A percentile compares a stretch with the other conserved stretches of the same genome.
Evolutionary conservation across 2,113 vertebrate species (phyloP).

Genomic region (Xyliphius kryptos): DNA sequence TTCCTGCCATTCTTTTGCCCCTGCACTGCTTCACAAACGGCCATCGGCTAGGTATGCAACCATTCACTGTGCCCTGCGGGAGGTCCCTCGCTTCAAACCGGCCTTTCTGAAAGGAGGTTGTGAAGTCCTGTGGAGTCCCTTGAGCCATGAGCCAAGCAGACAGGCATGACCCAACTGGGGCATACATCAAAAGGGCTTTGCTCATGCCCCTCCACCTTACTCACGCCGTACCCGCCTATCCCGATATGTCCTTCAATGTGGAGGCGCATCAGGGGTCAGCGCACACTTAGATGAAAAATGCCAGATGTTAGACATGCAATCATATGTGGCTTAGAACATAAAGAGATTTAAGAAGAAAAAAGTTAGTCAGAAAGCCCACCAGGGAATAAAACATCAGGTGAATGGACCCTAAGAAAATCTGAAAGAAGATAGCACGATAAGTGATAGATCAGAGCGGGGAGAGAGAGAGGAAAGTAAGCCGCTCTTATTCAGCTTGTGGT

Average conservation of each 20-base stretch:
- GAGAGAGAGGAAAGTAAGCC: conserved; percentile 6
- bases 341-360: background rate
- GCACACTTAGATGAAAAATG: conserved; percentile 8
- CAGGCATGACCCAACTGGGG: conserved; percentile 41
- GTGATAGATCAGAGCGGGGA: conserved; percentile 8
- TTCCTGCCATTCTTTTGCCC: conserved; percentile 48
- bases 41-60: conserved; percentile 56
- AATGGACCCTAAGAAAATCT: conserved; percentile 28
- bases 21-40: conserved; percentile 44
- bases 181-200: conserved; percentile 40
- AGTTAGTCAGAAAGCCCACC: conserved; percentile 22
- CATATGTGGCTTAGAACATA: conserved; percentile 1
- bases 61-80: conserved; percentile 54
- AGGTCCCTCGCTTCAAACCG: conserved; percentile 50
- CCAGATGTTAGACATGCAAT: background rate
- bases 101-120: conserved; percentile 62
- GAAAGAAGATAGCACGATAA: conserved; percentile 17
- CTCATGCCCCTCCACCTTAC: conserved; percentile 21
- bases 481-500: conserved; percentile 52
- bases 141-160: conserved; percentile 43
- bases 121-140: conserved; percentile 47
- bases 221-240: conserved; percentile 21
- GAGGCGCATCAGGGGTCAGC: conserved; percentile 24
- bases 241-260: conserved; percentile 22
- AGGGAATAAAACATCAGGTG: conserved; percentile 36